phyloP scores from a whole-genome alignment of 2,113 vertebrate species.

The Herpetotheres cachinnans region DNA sequence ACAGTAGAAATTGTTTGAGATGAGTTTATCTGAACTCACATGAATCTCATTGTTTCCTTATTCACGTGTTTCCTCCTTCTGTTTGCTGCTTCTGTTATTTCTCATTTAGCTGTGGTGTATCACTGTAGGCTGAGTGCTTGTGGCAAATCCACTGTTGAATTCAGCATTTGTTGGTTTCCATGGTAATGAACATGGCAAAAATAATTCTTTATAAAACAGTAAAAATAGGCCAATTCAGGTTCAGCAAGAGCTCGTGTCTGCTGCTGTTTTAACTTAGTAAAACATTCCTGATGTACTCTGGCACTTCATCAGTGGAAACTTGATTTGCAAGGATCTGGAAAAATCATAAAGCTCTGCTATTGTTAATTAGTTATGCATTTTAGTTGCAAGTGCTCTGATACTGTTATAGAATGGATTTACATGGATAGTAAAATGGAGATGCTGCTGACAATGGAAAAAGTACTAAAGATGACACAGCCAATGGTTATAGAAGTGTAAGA shows the following conservation, averaged over 20 bases:
- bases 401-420: not conserved
- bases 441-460: not conserved
- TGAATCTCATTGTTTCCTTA: not conserved
- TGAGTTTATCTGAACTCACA: not conserved
- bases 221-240: not conserved
- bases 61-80: not conserved
- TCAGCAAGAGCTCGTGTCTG: not conserved
- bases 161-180: not conserved
- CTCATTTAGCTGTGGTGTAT: not conserved
- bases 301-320: not conserved
- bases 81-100: not conserved
- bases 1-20: not conserved
- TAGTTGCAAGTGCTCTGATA: not conserved
- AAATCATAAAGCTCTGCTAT: not conserved
- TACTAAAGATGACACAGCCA: not conserved
- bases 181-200: not conserved
- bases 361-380: not conserved
- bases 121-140: not conserved
- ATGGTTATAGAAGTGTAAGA: not conserved
- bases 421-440: not conserved
- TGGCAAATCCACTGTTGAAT: not conserved
- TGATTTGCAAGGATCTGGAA: not conserved
- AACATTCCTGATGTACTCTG: not conserved
- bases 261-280: not conserved
- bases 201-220: not conserved